phyloP scores from a whole-genome alignment of 2,888 invertebrate species.

The Oxytorus armatus region DNA sequence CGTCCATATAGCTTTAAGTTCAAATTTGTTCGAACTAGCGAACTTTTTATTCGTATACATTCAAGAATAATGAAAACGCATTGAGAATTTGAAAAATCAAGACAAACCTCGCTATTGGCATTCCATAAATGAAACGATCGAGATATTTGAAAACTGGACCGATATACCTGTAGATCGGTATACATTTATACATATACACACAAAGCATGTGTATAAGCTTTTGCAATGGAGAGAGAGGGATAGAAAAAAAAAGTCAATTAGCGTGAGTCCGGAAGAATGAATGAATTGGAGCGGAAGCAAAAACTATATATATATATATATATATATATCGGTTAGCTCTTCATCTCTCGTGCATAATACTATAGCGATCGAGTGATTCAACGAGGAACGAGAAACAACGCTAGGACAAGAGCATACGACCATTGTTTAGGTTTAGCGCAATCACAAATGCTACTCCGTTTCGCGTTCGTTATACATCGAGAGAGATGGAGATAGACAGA shows the following conservation, averaged over 20 bases:
- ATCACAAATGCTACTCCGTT: constrained; percentile 75
- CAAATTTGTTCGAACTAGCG: too few species aligned
- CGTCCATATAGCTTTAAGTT: too few species aligned
- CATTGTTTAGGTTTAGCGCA: constrained; percentile 79
- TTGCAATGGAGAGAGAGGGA: constrained; percentile 45
- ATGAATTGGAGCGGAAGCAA: constrained; percentile 75
- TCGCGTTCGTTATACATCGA: constrained; percentile 64
- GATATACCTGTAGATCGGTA: too few species aligned
- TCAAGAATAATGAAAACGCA: too few species aligned
- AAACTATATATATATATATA: constrained; percentile 40
- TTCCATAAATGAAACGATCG: too few species aligned
- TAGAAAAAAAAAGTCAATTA: constrained; percentile 76
- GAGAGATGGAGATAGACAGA: constrained; percentile 19
- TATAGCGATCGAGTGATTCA: constrained; percentile 55
- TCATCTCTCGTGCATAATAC: constrained; percentile 61
- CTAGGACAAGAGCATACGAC: constrained; percentile 58
- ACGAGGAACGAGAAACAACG: constrained; percentile 58
- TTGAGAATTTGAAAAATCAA: too few species aligned
- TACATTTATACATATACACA: not conserved
- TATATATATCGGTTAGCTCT: constrained; percentile 29
- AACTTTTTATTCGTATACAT: too few species aligned
- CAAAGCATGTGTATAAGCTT: constrained; percentile 4
- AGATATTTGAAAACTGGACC: too few species aligned
- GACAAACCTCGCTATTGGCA: too few species aligned
- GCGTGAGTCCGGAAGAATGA: constrained; percentile 70